A percentile compares a stretch with the other conserved stretches of the same genome.
phyloP scores from a whole-genome alignment of 2,113 vertebrate genomes.

The Perca flavescens region DNA sequence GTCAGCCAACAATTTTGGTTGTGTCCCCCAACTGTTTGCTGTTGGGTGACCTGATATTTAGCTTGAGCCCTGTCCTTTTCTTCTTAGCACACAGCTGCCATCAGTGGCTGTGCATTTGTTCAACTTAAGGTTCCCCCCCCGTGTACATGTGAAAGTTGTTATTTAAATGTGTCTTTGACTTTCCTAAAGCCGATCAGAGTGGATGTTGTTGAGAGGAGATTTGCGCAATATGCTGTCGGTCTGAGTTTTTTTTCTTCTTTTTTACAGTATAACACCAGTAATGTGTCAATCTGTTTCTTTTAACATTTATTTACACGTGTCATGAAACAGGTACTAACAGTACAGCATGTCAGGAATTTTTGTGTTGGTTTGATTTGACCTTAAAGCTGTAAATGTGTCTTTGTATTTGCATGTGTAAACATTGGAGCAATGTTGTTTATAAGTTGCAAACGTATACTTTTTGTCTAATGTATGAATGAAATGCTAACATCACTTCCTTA shows the following conservation, averaged over 20 bases:
- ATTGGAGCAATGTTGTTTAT: not conserved
- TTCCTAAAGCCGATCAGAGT: constrained; percentile 21
- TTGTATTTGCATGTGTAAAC: constrained; percentile 2
- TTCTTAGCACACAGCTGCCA: constrained; percentile 9
- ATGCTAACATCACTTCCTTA: not conserved
- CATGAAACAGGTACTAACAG: constrained; percentile 63
- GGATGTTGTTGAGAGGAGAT: constrained; percentile 3
- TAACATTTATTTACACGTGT: constrained; percentile 12
- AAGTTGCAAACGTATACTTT: not conserved
- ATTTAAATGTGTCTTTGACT: constrained; percentile 45
- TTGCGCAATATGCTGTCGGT: not conserved
- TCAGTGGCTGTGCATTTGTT: constrained; percentile 15
- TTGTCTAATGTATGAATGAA: not conserved
- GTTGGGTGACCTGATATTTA: constrained; percentile 36
- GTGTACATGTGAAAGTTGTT: constrained; percentile 57
- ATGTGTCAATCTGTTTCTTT: constrained; percentile 18
- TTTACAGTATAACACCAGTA: not conserved
- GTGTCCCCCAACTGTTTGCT: constrained; percentile 39
- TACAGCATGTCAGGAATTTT: constrained; percentile 38
- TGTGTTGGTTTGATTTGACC: constrained; percentile 17
- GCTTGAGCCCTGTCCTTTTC: constrained; percentile 40
- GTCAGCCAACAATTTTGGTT: constrained; percentile 43
- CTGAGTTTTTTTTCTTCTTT: not conserved
- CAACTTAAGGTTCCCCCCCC: not conserved
- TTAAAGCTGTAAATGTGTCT: constrained; percentile 24